Percentiles rank a stretch among this genome's conserved stretches.
These are phyloP conservation scores for Aporophyla lueneburgensis DNA, from an alignment of 2,888 invertebrate species.

Conservation along the genomic window DNA sequence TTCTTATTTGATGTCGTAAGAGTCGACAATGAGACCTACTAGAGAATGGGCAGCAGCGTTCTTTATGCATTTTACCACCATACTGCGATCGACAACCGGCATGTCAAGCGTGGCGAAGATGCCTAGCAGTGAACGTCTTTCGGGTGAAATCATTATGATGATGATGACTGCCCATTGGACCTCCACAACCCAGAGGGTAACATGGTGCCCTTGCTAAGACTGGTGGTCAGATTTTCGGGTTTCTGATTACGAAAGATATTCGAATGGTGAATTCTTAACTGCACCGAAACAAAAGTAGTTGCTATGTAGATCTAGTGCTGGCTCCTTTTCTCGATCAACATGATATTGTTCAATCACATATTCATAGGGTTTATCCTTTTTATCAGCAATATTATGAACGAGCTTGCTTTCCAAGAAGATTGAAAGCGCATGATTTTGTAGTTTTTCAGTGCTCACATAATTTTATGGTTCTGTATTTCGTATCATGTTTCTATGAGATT, in stretches of 20 bases:
- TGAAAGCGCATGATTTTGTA: conserved; percentile 3
- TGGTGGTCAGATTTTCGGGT: neutral
- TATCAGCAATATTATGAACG: conserved; percentile 16
- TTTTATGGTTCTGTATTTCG: conserved; percentile 4
- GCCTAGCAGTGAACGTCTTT: too few species aligned
- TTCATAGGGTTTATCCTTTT: conserved; percentile 29
- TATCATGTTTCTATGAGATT: neutral
- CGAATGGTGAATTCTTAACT: neutral
- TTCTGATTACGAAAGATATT: neutral
- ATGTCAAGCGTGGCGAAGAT: too few species aligned
- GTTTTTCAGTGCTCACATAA: neutral
- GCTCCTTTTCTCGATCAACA: conserved; percentile 5
- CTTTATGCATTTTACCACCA: too few species aligned
- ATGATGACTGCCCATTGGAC: too few species aligned
- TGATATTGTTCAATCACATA: conserved; percentile 25
- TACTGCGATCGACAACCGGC: too few species aligned
- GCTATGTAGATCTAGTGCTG: conserved; percentile 11
- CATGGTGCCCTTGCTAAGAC: too few species aligned
- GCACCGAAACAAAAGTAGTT: neutral
- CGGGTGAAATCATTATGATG: too few species aligned
- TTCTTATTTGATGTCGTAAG: too few species aligned
- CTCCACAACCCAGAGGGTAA: neutral
- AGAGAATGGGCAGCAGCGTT: too few species aligned
- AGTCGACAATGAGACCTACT: too few species aligned
- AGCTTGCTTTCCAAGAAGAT: conserved; percentile 14